Base-by-base conservation (phyloP, 1,140 invertebrate species). In the Nomia melanderi region DNA sequence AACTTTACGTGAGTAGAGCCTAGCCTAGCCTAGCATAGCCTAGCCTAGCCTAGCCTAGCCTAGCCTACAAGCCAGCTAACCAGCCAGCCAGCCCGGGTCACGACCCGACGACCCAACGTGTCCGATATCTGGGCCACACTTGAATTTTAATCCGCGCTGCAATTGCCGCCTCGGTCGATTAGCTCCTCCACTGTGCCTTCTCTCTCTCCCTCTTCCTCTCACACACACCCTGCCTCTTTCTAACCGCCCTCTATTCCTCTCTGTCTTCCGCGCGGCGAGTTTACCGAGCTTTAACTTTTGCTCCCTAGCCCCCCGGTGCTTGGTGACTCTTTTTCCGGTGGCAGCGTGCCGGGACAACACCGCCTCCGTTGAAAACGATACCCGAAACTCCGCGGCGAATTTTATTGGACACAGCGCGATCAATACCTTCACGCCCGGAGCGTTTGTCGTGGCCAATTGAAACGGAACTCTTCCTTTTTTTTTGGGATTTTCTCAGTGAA, bases 91-190 rank as follows among this genome's bases (percentile, higher is more conserved):
- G 20, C 47, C 64, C 75, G 71, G 83, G 85, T 89, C 85, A 85
- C 81, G 87, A 88, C 86, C 84, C 80, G 83, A 80, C 88, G 75
- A 84, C 70, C 79, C 64, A 76, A 75, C 82, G 33, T 47, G 79
- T 20, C 81, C 86, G 78, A 88, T 88, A 89, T 88, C 86, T 86
- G 76, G 87, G 85, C 82, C 82, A 86, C 80, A 84, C 86, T 88
- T 89, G 87, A 89, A 90, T 88, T 90, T 89, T 90, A 90, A 90
- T 89, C 85, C 82, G 78, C 75, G 82, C 76, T 79, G 77, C 73
- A 73, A 84, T 83, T 84, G 82, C 82, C 77, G 41, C 73, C 71
- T 23, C 62, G 77, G 54, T 84, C 81, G 67, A 84, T 84, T 84
- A 84, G 62, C 77, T 79, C 44, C 33, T 73, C 39, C 70, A 66